Base-by-base conservation (phyloP, 2,888 invertebrate genomes). In the Agrenia bidenticulata region DNA sequence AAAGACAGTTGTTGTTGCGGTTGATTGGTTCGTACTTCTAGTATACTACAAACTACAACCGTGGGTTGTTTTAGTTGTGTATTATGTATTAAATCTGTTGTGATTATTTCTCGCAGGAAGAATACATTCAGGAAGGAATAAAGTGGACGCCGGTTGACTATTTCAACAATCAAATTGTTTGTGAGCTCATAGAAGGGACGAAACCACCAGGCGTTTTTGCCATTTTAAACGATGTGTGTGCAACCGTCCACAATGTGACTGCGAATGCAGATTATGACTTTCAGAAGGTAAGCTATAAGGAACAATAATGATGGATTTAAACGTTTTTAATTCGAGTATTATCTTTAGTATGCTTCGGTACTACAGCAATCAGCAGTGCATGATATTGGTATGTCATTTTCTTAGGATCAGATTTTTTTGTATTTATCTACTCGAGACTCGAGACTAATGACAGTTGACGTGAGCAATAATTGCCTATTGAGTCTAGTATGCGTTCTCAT, bases 101-200 rank as follows among this genome's bases (percentile, higher is more conserved):
- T 58, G 63, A 27, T 63, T 59, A 67, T 58, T 63, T 64, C 57
- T 77, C 77, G 2, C 78, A 87, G 85, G 87, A 87, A 78, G 87
- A 87, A 77, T 87, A 87, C 79, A 83, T 86, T 7, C 81, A 83
- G 63, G 87, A 88, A 79, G 86, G 86, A 58, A 87, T 88, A 65
- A 82, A 84, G 75, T 88, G 88, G 88, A 85, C 83, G 5, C 82
- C 85, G 21, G 86, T 88, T 70, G 85, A 86, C 15, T 88, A 85
- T 78, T 88, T 88, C 81, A 87, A 88, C 81, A 88, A 88, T 77
- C 85, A 85, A 77, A 80, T 87, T 56, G 87, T 88, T 7, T 88
- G 87, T 77, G 87, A 87, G 74, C 79, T 88, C 70, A 86, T 88
- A 59, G 88, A 88, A 78, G 82, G 81, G 37, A 84, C 84, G 77